phyloP scores from a whole-genome alignment of 1,140 invertebrate genomes.

The Conus betulinus region DNA sequence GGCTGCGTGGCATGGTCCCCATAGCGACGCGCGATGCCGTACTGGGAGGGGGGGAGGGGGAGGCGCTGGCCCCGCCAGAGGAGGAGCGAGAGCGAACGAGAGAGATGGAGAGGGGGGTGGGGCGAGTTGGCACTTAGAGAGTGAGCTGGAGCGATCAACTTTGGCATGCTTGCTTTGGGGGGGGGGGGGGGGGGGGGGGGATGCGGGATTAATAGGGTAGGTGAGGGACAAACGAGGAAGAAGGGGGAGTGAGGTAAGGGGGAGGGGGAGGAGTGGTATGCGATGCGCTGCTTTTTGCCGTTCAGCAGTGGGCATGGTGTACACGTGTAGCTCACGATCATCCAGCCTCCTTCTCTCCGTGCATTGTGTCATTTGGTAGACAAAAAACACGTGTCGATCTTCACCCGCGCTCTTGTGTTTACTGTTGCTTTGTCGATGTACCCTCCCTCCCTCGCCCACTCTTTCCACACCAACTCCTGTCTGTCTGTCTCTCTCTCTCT shows the following conservation, averaged over 20 bases:
- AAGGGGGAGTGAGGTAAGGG: neutral
- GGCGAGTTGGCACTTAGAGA: conserved; percentile 9
- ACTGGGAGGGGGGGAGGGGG: neutral
- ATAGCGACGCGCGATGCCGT: conserved; percentile 25
- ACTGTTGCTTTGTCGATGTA: too few species aligned
- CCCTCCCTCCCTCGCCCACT: too few species aligned
- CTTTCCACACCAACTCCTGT: too few species aligned
- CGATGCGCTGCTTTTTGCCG: too few species aligned
- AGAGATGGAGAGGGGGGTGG: neutral
- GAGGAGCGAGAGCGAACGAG: neutral
- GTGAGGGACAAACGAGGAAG: neutral
- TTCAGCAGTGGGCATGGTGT: too few species aligned
- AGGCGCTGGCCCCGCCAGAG: neutral
- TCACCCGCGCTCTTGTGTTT: too few species aligned
- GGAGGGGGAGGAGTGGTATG: too few species aligned
- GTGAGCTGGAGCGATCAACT: neutral
- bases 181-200: neutral
- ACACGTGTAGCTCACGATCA: too few species aligned
- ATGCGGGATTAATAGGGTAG: neutral
- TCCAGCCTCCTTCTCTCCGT: too few species aligned
- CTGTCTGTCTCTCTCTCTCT: too few species aligned
- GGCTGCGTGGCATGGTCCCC: conserved; percentile 19
- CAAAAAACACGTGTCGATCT: too few species aligned
- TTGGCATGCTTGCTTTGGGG: neutral
- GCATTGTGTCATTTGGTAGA: too few species aligned